Evolutionary conservation across 2,113 vertebrate genomes (phyloP).

Genomic region (Nesogale talazaci): DNA sequence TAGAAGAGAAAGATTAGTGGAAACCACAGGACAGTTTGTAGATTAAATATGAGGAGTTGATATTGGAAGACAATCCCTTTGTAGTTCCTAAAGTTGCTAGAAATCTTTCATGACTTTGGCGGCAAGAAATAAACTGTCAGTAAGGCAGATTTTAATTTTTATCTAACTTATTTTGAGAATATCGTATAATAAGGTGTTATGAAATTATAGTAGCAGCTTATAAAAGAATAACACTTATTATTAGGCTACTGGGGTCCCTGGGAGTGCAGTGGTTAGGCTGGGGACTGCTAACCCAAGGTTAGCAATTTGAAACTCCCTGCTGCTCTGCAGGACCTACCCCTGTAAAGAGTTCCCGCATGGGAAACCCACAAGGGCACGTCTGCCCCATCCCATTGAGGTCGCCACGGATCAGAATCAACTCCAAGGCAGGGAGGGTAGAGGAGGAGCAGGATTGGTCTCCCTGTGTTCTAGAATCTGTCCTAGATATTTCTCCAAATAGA

Average conservation of each 20-base stretch:
- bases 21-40: neutral
- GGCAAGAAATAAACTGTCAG: neutral
- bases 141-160: neutral
- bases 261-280: no score
- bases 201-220: neutral
- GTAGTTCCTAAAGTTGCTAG: neutral
- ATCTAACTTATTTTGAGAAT: constrained; percentile 36
- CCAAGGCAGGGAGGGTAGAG: neutral
- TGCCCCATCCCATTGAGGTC: no score
- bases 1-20: neutral
- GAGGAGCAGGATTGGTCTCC: neutral
- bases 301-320: no score
- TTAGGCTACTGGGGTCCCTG: neutral
- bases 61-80: constrained; percentile 2
- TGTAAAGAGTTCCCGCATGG: no score
- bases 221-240: neutral
- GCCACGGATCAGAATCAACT: no score
- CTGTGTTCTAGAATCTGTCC: neutral
- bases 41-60: neutral
- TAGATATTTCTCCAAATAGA: neutral
- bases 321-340: no score
- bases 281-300: no score
- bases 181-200: constrained; percentile 6
- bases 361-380: no score
- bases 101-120: neutral